These are phyloP conservation scores for Chesias legatella DNA, from an alignment of 2,888 invertebrate species.

Conservation along the genomic window DNA sequence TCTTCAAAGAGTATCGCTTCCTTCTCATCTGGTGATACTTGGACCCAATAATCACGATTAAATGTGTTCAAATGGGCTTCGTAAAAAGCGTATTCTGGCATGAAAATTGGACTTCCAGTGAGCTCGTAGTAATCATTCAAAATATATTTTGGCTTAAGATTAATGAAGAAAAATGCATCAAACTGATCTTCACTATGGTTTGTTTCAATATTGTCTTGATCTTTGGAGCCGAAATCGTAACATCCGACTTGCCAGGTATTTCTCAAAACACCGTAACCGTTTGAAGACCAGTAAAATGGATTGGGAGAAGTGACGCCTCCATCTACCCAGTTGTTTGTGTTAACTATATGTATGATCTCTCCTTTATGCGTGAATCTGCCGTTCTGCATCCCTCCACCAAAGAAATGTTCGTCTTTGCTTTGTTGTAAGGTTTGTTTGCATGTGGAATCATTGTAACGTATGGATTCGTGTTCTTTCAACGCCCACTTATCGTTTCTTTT, in stretches of 20 bases:
- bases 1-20: constrained; percentile 65
- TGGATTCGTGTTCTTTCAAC: constrained; percentile 49
- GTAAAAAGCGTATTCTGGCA: constrained; percentile 69
- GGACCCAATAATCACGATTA: constrained; percentile 72
- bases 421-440: constrained; percentile 52
- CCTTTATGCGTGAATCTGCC: constrained; percentile 69
- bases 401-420: constrained; percentile 56
- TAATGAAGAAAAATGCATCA: constrained; percentile 68
- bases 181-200: constrained; percentile 49
- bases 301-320: constrained; percentile 67
- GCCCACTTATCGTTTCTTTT: constrained; percentile 51
- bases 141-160: constrained; percentile 48
- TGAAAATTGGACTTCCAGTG: constrained; percentile 60
- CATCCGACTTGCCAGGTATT: constrained; percentile 66
- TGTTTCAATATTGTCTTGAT: constrained; percentile 36
- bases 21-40: constrained; percentile 41
- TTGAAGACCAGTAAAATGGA: constrained; percentile 70
- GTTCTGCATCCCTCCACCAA: constrained; percentile 74
- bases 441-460: constrained; percentile 44
- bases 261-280: constrained; percentile 63
- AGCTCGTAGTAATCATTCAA: constrained; percentile 66
- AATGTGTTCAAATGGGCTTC: constrained; percentile 70
- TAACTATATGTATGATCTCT: constrained; percentile 54
- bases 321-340: constrained; percentile 63
- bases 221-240: constrained; percentile 58